Evolutionary conservation across 2,888 invertebrate species (phyloP).

Genomic region (Pilophorus perplexus): DNA sequence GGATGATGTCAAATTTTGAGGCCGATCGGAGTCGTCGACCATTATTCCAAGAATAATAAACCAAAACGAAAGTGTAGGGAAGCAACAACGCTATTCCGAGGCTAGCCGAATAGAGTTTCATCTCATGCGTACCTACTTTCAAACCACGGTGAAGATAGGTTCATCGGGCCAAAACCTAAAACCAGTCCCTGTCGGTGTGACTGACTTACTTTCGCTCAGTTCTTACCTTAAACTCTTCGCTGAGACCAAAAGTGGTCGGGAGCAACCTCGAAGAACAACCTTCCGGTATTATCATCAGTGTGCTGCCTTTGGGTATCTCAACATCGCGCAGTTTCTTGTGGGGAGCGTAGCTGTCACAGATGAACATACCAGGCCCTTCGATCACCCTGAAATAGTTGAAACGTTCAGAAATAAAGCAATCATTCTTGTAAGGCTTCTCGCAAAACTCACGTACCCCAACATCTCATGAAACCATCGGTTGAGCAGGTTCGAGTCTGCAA

Average conservation of each 20-base stretch:
- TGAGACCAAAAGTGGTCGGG: constrained; percentile 38
- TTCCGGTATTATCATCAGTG: constrained; percentile 34
- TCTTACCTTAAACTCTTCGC: constrained; percentile 43
- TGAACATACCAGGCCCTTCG: constrained; percentile 9
- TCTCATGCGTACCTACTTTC: too few species aligned
- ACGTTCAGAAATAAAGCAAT: constrained; percentile 3
- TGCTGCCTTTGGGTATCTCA: not conserved
- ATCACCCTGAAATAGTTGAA: not conserved
- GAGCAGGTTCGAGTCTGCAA: constrained; percentile 33
- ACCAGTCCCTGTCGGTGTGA: too few species aligned
- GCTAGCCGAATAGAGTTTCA: too few species aligned
- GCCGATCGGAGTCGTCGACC: too few species aligned
- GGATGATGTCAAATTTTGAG: too few species aligned
- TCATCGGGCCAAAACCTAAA: too few species aligned
- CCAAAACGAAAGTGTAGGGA: too few species aligned
- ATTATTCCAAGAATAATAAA: too few species aligned
- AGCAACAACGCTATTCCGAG: too few species aligned
- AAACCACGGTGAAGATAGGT: too few species aligned
- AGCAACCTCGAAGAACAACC: constrained; percentile 44
- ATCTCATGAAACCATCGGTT: constrained; percentile 28
- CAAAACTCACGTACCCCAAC: not conserved
- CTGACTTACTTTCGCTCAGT: too few species aligned
- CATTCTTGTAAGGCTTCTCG: too few species aligned
- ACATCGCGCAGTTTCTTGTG: constrained; percentile 31
- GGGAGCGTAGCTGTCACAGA: constrained; percentile 43